phyloP scores from a whole-genome alignment of 2,797 vertebrate genomes.

The Pseudochirops cupreus region DNA sequence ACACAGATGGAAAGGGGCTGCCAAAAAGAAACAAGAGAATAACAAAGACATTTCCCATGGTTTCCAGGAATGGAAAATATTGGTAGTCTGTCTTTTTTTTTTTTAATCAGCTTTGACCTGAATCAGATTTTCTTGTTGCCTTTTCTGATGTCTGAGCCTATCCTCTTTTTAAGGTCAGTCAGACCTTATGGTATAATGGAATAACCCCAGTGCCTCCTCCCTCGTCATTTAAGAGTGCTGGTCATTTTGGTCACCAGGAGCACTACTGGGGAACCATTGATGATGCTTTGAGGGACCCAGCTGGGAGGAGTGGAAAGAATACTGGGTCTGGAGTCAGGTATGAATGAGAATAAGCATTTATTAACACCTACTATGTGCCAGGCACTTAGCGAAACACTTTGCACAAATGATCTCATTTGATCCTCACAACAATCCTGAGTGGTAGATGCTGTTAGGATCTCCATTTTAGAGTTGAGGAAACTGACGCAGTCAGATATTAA shows the following conservation, averaged over 20 bases:
- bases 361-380: not conserved
- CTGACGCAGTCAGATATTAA: not conserved
- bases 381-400: not conserved
- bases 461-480: not conserved
- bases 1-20: conserved; percentile 32
- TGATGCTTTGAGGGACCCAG: conserved; percentile 26
- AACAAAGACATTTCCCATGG: conserved; percentile 50
- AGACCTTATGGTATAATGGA: not conserved
- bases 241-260: not conserved
- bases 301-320: not conserved
- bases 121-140: conserved; percentile 14
- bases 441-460: not conserved
- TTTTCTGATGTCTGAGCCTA: not conserved
- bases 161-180: conserved; percentile 24
- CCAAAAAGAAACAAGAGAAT: conserved; percentile 53
- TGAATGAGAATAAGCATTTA: not conserved
- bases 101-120: conserved; percentile 45
- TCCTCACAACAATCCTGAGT: not conserved
- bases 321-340: not conserved
- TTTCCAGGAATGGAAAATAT: conserved; percentile 70
- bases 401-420: not conserved
- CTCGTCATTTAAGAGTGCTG: not conserved
- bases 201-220: not conserved
- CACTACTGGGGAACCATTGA: not conserved
- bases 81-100: conserved; percentile 56